A percentile compares a stretch with the other conserved stretches of the same genome.
phyloP scores from a whole-genome alignment of 2,888 invertebrate genomes.

The Allygus modestus region DNA sequence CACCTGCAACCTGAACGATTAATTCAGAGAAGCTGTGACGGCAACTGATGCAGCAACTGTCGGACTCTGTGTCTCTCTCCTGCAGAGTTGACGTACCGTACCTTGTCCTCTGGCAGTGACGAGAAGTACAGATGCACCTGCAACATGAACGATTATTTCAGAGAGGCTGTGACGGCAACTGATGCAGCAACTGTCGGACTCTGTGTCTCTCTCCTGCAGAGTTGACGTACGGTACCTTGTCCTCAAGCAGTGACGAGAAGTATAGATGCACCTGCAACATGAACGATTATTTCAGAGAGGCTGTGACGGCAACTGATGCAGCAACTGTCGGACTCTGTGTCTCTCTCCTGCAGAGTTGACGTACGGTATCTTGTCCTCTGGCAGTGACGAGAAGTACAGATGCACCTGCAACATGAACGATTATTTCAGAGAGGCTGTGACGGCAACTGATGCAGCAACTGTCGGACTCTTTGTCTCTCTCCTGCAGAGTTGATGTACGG shows the following conservation, averaged over 20 bases:
- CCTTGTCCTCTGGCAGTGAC: slow-evolving; percentile 96
- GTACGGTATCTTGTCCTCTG: slow-evolving; percentile 98
- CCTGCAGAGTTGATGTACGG: slow-evolving; percentile 98
- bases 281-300: slow-evolving; percentile 80
- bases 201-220: slow-evolving; percentile 96
- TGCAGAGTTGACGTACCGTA: slow-evolving; percentile 97
- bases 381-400: slow-evolving; percentile 96
- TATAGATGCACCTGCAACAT: slow-evolving; percentile 93
- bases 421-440: slow-evolving; percentile 88
- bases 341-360: slow-evolving; percentile 97
- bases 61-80: slow-evolving; percentile 96
- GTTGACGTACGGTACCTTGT: slow-evolving; percentile 98
- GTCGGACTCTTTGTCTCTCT: slow-evolving; percentile 95
- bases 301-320: slow-evolving; percentile 98
- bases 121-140: slow-evolving; percentile 99
- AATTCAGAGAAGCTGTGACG: slow-evolving; percentile 93
- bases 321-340: slow-evolving; percentile 94
- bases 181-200: slow-evolving; percentile 95
- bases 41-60: slow-evolving; percentile 96
- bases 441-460: slow-evolving; percentile 97
- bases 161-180: slow-evolving; percentile 96
- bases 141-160: slow-evolving; percentile 75
- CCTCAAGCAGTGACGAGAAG: slow-evolving; percentile 97
- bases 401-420: slow-evolving; percentile 85
- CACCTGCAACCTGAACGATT: slow-evolving; percentile 81